phyloP scores from a whole-genome alignment of 2,797 vertebrate species.

The Xiphorhynchus erythropygius region DNA sequence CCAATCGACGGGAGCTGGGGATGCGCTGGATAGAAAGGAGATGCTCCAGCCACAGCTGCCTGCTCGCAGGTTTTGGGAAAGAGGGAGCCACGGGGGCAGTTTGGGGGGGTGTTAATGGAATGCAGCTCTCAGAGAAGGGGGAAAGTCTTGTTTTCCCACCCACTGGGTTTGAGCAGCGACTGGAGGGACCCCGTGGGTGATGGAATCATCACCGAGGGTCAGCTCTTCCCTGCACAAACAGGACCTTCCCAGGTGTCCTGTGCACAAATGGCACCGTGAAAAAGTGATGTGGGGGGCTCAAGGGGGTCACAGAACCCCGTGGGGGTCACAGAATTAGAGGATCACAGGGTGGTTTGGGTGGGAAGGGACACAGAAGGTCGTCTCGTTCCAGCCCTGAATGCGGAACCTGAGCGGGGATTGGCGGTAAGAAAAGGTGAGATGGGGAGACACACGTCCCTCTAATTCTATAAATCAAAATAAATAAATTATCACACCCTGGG shows the following conservation, averaged over 20 bases:
- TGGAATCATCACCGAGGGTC: background rate
- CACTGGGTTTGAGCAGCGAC: background rate
- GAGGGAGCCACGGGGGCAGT: rapidly evolving
- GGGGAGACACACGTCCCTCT: background rate
- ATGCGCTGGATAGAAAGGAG: background rate
- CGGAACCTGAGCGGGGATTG: rapidly evolving
- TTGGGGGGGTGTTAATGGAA: rapidly evolving
- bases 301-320: background rate
- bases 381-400: rapidly evolving
- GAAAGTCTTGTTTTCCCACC: background rate
- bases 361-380: background rate
- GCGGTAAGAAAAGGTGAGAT: background rate
- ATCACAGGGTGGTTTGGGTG: background rate
- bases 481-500: background rate
- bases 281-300: background rate
- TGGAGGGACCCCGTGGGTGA: rapidly evolving
- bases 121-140: background rate
- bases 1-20: background rate
- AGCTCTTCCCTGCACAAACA: rapidly evolving
- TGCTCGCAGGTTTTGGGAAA: background rate
- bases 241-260: background rate
- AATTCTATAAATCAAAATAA: constrained; percentile 13
- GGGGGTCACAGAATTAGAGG: background rate
- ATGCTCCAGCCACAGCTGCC: background rate
- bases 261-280: rapidly evolving